phyloP scores from a whole-genome alignment of 2,797 vertebrate species.

The Gorsachius magnificus region DNA sequence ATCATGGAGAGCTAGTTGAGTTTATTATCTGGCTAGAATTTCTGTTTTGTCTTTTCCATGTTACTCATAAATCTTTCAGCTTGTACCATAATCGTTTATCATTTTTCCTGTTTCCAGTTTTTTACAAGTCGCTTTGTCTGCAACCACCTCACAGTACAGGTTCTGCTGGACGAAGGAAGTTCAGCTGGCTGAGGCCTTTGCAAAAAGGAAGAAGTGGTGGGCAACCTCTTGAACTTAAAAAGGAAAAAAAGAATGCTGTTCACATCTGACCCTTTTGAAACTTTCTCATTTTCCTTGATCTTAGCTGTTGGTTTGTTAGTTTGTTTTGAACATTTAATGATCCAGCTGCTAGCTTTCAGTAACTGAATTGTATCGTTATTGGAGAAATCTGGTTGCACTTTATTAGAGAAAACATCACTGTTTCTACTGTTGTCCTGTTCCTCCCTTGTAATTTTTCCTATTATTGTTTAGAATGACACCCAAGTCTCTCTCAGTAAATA shows the following conservation, averaged over 20 bases:
- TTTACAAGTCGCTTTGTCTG: conserved; percentile 84
- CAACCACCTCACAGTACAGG: conserved; percentile 79
- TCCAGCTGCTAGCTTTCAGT: conserved; percentile 58
- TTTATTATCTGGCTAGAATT: conserved; percentile 57
- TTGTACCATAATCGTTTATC: conserved; percentile 84
- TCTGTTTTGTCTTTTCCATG: conserved; percentile 79
- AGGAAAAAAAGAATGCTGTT: conserved; percentile 54
- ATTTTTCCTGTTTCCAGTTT: conserved; percentile 92
- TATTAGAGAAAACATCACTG: conserved; percentile 59
- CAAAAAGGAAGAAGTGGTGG: conserved; percentile 89
- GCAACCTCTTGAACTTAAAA: conserved; percentile 91
- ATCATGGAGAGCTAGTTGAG: conserved; percentile 4
- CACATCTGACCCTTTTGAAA: conserved; percentile 61
- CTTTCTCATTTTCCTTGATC: conserved; percentile 72
- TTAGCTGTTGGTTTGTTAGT: conserved; percentile 45
- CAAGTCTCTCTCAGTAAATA: conserved; percentile 67
- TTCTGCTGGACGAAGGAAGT: conserved; percentile 93
- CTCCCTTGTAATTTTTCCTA: conserved; percentile 61
- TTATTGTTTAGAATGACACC: conserved; percentile 67
- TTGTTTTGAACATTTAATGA: conserved; percentile 70
- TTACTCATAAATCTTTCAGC: conserved; percentile 88
- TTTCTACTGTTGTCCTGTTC: conserved; percentile 62
- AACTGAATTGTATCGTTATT: conserved; percentile 62
- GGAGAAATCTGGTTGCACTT: conserved; percentile 67
- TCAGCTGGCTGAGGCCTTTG: conserved; percentile 80